Evolutionary conservation across 1,140 invertebrate genomes (phyloP).

Genomic region (Acyrthosiphon pisum): DNA sequence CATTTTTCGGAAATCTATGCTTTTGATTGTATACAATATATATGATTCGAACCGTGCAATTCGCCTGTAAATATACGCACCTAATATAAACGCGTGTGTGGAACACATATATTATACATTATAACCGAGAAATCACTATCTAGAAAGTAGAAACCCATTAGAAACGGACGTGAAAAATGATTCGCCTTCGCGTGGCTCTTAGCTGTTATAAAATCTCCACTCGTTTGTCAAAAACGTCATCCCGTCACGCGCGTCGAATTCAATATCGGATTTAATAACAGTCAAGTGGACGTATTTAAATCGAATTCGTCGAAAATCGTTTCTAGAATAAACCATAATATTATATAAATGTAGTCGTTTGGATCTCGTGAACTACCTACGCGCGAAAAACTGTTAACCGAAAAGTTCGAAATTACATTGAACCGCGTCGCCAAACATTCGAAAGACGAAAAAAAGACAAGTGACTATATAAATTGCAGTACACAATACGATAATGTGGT

Average conservation of each 20-base stretch:
- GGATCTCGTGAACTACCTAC: neutral
- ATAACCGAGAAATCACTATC: neutral
- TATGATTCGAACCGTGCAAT: neutral
- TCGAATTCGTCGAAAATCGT: neutral
- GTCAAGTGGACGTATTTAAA: neutral
- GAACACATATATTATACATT: neutral
- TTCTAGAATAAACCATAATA: neutral
- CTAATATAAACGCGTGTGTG: neutral
- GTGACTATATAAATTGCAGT: too few relatives aligned
- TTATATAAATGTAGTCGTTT: neutral
- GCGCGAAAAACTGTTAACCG: neutral
- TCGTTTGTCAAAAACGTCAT: neutral
- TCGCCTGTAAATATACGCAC: neutral
- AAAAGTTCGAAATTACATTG: neutral
- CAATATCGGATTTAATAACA: constrained; percentile 5
- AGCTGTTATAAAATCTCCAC: neutral
- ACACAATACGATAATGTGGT: too few relatives aligned
- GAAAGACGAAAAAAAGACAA: neutral
- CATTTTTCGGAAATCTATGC: neutral
- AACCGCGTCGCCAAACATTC: neutral
- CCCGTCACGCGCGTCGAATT: neutral
- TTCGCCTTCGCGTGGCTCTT: neutral
- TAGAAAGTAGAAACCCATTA: neutral
- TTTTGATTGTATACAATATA: neutral
- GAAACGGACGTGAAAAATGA: neutral